These are phyloP conservation scores for Rhineura floridana DNA, from an alignment of 2,113 vertebrate species.

Conservation along the genomic window DNA sequence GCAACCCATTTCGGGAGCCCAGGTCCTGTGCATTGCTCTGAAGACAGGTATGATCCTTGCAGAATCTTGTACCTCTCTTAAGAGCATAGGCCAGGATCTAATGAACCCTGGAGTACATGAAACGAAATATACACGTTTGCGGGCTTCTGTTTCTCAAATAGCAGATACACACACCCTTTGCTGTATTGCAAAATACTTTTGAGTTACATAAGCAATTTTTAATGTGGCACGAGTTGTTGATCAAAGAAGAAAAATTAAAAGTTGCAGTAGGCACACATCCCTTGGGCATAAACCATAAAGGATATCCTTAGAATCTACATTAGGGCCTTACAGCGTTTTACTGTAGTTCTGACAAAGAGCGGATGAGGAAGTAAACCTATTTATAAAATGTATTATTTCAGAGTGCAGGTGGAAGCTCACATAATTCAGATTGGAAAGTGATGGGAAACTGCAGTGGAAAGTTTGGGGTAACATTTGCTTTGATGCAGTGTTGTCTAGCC, in stretches of 20 bases:
- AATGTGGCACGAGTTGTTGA: neutral
- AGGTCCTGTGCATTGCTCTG: conserved; percentile 89
- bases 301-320: no score
- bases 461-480: no score
- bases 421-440: no score
- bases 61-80: neutral
- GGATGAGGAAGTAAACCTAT: no score
- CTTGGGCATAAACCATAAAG: no score
- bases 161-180: neutral
- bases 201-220: neutral
- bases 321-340: no score
- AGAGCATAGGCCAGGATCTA: neutral
- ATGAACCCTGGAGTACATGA: neutral
- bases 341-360: no score
- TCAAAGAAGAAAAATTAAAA: neutral
- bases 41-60: conserved; percentile 66
- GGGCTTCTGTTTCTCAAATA: neutral
- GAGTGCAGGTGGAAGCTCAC: no score
- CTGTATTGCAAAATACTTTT: neutral
- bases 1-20: conserved; percentile 95
- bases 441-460: no score
- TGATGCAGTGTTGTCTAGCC: no score
- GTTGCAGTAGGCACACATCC: neutral
- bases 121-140: neutral
- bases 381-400: no score